Base-by-base conservation (phyloP, 2,888 invertebrate genomes). In the Scrobipalpa atriplicella region DNA sequence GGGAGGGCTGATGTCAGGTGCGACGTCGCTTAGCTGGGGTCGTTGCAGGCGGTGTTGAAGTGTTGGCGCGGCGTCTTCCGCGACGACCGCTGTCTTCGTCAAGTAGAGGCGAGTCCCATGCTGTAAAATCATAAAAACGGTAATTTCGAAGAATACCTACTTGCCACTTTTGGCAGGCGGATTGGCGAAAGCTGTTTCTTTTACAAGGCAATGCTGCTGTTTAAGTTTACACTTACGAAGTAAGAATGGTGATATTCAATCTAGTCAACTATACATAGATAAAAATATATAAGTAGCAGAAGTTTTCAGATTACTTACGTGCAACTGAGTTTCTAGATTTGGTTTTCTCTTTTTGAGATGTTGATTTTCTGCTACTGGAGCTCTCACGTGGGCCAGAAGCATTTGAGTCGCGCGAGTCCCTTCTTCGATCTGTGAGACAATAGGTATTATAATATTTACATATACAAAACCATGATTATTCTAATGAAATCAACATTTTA, bases 361-460 rank as follows among this genome's bases (percentile, higher is more conserved):
- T 81, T 3, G 91, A 90, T 71, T 91, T 92, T 68, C 88, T 81
- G 67, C 83, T 85, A n/a, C 77, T 79, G 0, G 90, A 83, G 66
- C 82, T 77, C 11, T 92, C 92, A 29, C 87, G 81, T 0, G 92
- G 88, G 0, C 92, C 92, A 0, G 92, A 92, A 0, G 93, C 91
- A 69, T 93, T 93, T 0, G 93, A 93, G 71, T 93, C 93, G 13
- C 93, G 80, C 0, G 93, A 93, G 72, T 93, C 93, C 69, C 93
- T 78, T 72, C 93, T 80, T 1, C 90, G 85, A 72, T 93, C 93
- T 89, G 38, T n/a, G 62, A 64, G 56, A 63, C 69, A 58, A 43
- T 13, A 21, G 36, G 2, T 6, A 38, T n/a, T 10, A n/a, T 47
- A 13, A 58, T 58, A 39, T 41, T 18, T 5, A 60, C 9, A 16